Conservation (phyloP, 2,113 vertebrate species). For the Lontra canadensis region DNA sequence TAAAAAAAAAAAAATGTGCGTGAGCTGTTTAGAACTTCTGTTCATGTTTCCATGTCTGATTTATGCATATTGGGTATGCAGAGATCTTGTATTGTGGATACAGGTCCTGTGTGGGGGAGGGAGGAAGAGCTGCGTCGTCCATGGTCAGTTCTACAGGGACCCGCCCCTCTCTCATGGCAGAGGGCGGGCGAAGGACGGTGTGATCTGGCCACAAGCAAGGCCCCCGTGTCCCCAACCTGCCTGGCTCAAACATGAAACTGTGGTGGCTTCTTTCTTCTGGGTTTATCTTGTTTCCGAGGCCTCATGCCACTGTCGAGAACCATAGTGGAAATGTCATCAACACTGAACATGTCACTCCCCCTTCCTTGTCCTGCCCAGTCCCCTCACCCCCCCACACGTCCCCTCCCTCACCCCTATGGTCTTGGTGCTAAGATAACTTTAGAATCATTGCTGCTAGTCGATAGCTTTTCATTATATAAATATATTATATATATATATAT, state of each 20-base stretch:
- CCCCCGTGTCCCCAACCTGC: neutral
- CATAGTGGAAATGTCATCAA: conserved; percentile 83
- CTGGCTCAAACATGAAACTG: neutral
- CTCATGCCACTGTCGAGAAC: conserved; percentile 78
- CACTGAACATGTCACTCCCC: conserved; percentile 85
- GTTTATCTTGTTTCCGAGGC: conserved; percentile 72
- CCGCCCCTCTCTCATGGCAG: neutral
- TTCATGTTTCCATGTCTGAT: conserved; percentile 28
- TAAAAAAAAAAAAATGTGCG: conserved; percentile 22
- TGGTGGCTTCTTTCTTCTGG: conserved; percentile 46
- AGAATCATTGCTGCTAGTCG: conserved; percentile 88
- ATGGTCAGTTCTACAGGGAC: neutral
- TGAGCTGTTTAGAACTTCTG: conserved; percentile 66
- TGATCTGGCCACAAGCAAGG: neutral
- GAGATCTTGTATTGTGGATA: neutral
- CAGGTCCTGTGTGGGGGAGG: neutral
- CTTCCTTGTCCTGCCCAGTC: conserved; percentile 73
- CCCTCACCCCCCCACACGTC: conserved; percentile 51
- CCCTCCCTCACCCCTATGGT: conserved; percentile 78
- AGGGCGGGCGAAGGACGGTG: neutral
- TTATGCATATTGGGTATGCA: neutral
- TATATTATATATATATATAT: conserved; percentile 84
- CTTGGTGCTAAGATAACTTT: conserved; percentile 90
- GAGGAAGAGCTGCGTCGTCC: neutral
- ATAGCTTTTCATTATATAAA: conserved; percentile 89